These are phyloP conservation scores for Cephalophus harveyi DNA, from an alignment of 2,113 vertebrate genomes.

Conservation along the genomic window DNA sequence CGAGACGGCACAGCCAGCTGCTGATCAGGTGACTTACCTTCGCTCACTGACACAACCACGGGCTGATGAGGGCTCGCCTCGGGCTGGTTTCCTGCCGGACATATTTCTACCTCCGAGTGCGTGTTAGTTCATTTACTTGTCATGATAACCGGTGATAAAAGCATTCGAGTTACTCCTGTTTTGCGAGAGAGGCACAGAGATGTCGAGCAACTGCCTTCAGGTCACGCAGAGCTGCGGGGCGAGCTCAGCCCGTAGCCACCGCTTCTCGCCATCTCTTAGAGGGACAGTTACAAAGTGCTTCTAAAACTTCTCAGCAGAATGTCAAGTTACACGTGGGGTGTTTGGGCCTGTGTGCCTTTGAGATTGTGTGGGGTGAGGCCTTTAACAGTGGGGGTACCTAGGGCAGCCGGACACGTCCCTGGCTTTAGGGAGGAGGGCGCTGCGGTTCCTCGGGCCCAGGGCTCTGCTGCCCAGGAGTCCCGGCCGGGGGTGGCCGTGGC, in stretches of 20 bases:
- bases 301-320: background rate
- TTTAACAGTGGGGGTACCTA: accelerated
- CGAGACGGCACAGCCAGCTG: accelerated
- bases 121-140: too few species aligned
- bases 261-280: accelerated
- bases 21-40: accelerated
- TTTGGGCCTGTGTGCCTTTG: background rate
- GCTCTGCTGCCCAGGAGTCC: background rate
- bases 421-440: accelerated
- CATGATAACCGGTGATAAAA: background rate
- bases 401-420: accelerated
- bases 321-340: too few species aligned
- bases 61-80: accelerated
- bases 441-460: accelerated
- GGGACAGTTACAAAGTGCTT: background rate
- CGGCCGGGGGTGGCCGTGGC: accelerated
- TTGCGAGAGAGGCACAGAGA: background rate
- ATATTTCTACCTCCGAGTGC: background rate
- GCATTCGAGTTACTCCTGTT: background rate
- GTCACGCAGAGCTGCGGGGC: background rate
- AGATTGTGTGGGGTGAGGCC: accelerated
- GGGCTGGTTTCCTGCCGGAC: too few species aligned
- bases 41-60: accelerated
- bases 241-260: accelerated
- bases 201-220: background rate